Conservation (phyloP, 2,113 vertebrate genomes). For the Coptodon bakossiorum region DNA sequence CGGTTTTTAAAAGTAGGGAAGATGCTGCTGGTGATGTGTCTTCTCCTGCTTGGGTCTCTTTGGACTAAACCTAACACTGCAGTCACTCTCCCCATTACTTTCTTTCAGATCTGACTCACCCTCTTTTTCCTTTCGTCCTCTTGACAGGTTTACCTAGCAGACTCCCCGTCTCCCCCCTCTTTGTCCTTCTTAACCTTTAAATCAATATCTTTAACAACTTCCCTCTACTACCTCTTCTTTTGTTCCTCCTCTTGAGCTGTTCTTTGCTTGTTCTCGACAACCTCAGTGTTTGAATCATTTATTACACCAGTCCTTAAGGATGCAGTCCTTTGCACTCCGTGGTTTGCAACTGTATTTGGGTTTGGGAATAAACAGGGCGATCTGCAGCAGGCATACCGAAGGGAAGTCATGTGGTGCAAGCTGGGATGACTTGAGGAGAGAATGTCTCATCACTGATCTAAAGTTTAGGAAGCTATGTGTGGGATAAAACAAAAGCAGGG, state of each 20-base stretch:
- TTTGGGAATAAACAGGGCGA: slow-evolving; percentile 24
- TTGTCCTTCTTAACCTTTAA: not conserved
- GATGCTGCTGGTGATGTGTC: not conserved
- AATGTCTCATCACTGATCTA: slow-evolving; percentile 10
- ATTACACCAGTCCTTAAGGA: slow-evolving; percentile 52
- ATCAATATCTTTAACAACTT: not conserved
- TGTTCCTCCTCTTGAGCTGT: not conserved
- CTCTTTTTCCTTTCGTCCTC: not conserved
- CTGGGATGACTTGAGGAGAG: not conserved
- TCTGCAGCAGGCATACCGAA: not conserved
- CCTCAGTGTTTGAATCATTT: slow-evolving; percentile 60
- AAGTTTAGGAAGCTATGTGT: not conserved
- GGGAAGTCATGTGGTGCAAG: not conserved
- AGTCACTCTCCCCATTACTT: not conserved
- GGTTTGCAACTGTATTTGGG: slow-evolving; percentile 31
- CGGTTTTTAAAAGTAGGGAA: not conserved
- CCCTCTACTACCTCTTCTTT: not conserved
- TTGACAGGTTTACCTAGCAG: not conserved
- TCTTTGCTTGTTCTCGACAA: slow-evolving; percentile 6
- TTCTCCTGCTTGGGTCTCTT: slow-evolving; percentile 6
- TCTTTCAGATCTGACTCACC: not conserved
- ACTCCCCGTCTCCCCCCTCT: not conserved
- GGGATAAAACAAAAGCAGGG: not conserved
- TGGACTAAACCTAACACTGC: slow-evolving; percentile 28
- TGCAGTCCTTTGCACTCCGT: slow-evolving; percentile 33